A percentile compares a stretch with the other conserved stretches of the same genome.
phyloP scores from a whole-genome alignment of 2,113 vertebrate species.

The Siphamia tubifer region DNA sequence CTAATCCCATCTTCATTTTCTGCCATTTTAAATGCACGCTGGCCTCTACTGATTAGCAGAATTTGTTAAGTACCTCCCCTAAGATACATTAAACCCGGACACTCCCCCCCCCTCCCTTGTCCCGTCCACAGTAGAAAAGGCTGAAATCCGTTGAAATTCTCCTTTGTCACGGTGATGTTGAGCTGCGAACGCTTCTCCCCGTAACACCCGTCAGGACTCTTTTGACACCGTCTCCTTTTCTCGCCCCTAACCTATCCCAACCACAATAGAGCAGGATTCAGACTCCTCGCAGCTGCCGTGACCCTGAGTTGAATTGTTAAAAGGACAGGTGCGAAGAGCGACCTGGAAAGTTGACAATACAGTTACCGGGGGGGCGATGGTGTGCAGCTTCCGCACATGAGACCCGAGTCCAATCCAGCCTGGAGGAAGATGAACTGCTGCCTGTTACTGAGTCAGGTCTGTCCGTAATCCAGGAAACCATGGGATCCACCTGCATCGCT shows the following conservation, averaged over 20 bases:
- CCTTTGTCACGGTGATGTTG: conserved; percentile 12
- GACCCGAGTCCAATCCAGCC: conserved; percentile 17
- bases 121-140: neutral
- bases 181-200: neutral
- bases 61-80: conserved; percentile 19
- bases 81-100: conserved; percentile 10
- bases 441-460: conserved; percentile 26
- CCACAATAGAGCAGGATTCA: conserved; percentile 30
- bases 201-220: neutral
- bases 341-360: conserved; percentile 23
- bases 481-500: conserved; percentile 18
- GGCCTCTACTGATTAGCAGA: conserved; percentile 28
- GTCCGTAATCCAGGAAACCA: conserved; percentile 29
- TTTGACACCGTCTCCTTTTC: neutral
- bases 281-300: conserved; percentile 21
- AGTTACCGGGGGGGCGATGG: neutral
- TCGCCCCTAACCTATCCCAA: conserved; percentile 2
- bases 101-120: neutral
- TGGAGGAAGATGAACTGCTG: conserved; percentile 35
- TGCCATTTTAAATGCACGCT: neutral
- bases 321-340: conserved; percentile 14
- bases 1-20: conserved; percentile 3
- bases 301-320: conserved; percentile 39
- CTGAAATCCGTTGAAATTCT: conserved; percentile 5
- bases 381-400: neutral